phyloP scores from a whole-genome alignment of 2,888 invertebrate species.

The Drosophila fulvimacula region DNA sequence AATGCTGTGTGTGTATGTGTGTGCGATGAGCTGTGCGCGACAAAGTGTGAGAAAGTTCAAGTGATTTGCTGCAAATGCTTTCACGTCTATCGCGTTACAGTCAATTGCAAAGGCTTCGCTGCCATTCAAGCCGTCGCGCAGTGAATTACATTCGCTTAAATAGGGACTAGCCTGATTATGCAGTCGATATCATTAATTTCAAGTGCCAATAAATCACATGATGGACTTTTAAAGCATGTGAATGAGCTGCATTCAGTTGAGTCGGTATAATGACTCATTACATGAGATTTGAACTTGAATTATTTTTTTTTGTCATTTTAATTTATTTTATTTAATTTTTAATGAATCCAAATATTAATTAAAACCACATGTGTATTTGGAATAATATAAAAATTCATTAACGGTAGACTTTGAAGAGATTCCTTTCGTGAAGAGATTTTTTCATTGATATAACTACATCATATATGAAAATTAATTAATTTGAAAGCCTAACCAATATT shows the following conservation, averaged over 20 bases:
- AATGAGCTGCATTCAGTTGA: background rate
- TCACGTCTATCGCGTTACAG: conserved; percentile 39
- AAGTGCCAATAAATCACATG: conserved; percentile 1
- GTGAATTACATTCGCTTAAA: conserved; percentile 42
- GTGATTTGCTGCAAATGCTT: conserved; percentile 44
- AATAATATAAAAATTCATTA: no score
- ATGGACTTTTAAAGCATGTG: background rate
- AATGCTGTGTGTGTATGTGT: conserved; percentile 21
- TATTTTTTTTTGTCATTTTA: background rate
- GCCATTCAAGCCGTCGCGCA: conserved; percentile 23
- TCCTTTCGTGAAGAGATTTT: no score
- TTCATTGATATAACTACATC: no score
- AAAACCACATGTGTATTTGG: no score
- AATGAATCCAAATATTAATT: background rate
- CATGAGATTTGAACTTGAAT: background rate
- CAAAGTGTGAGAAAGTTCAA: conserved; percentile 38
- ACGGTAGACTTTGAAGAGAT: no score
- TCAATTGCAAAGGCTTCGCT: conserved; percentile 32
- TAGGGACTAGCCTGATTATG: background rate
- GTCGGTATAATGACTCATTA: background rate
- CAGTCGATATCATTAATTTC: conserved; percentile 3
- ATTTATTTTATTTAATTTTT: background rate
- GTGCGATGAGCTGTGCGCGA: conserved; percentile 19
- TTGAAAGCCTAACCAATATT: no score
- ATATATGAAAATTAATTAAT: no score